Percentiles rank a stretch among this genome's conserved stretches.
phyloP scores from a whole-genome alignment of 2,888 invertebrate genomes.

The Catocala fraxini region DNA sequence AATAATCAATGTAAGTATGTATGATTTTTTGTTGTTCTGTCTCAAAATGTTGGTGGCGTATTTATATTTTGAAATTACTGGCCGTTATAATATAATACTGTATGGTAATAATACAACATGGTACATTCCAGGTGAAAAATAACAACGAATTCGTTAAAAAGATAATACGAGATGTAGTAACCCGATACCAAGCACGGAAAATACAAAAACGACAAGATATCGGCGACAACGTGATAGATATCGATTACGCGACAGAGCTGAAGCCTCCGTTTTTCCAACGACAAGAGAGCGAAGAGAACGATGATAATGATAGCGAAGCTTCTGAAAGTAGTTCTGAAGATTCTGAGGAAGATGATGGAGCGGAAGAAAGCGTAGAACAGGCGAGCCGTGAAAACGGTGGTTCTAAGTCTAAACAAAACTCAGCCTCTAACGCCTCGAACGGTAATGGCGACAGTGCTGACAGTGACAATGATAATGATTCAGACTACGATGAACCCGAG shows the following conservation, averaged over 20 bases:
- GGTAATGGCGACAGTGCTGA: constrained; percentile 35
- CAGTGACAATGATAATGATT: constrained; percentile 57
- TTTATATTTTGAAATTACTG: too few species aligned
- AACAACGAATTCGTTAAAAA: constrained; percentile 18
- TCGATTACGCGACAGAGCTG: constrained; percentile 55
- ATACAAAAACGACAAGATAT: constrained; percentile 58
- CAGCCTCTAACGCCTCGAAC: constrained; percentile 50
- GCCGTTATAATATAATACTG: neutral
- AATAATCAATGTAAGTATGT: neutral
- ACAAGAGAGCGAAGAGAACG: constrained; percentile 61
- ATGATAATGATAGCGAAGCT: constrained; percentile 45
- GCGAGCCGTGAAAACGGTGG: constrained; percentile 45
- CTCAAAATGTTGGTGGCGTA: too few species aligned
- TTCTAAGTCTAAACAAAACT: constrained; percentile 60
- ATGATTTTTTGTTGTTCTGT: too few species aligned
- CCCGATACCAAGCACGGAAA: constrained; percentile 18
- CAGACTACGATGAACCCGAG: constrained; percentile 76
- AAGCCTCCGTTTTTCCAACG: constrained; percentile 65
- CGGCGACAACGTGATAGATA: constrained; percentile 65
- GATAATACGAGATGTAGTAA: constrained; percentile 23
- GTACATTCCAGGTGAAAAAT: constrained; percentile 19
- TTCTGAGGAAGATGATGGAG: constrained; percentile 54
- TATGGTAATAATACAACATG: too few species aligned
- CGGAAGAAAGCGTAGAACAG: constrained; percentile 62
- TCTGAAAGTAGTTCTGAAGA: constrained; percentile 45